phyloP scores from a whole-genome alignment of 2,113 vertebrate genomes.

The Myiozetetes cayanensis region DNA sequence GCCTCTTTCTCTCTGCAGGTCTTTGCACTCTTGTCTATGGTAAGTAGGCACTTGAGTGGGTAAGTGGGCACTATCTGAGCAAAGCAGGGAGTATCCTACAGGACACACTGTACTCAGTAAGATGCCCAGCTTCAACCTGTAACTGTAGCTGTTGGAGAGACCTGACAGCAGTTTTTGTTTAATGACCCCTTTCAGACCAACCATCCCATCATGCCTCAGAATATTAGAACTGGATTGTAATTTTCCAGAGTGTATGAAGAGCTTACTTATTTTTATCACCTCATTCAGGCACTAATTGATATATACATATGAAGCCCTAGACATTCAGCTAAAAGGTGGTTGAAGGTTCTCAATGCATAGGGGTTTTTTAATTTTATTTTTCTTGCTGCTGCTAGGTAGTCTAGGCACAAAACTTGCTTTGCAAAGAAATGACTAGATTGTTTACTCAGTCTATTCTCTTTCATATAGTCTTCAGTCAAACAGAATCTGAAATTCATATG shows the following conservation, averaged over 20 bases:
- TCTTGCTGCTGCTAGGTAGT: not conserved
- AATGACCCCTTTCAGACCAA: not conserved
- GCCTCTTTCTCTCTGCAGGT: not conserved
- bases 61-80: not conserved
- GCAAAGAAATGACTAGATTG: not conserved
- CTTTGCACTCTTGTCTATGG: not conserved
- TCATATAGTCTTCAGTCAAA: not conserved
- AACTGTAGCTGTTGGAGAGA: not conserved
- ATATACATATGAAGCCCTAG: not conserved
- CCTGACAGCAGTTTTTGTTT: not conserved
- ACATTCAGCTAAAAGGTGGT: not conserved
- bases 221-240: not conserved
- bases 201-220: not conserved
- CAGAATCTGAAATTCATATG: conserved; percentile 5
- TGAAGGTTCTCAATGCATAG: not conserved
- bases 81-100: not conserved
- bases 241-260: not conserved
- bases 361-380: not conserved
- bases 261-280: not conserved
- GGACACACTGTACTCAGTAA: not conserved
- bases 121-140: not conserved
- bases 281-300: not conserved
- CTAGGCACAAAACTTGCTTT: not conserved
- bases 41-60: not conserved
- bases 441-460: not conserved